Evolutionary conservation across 2,888 invertebrate genomes (phyloP).

Genomic region (Heliconius hortense): DNA sequence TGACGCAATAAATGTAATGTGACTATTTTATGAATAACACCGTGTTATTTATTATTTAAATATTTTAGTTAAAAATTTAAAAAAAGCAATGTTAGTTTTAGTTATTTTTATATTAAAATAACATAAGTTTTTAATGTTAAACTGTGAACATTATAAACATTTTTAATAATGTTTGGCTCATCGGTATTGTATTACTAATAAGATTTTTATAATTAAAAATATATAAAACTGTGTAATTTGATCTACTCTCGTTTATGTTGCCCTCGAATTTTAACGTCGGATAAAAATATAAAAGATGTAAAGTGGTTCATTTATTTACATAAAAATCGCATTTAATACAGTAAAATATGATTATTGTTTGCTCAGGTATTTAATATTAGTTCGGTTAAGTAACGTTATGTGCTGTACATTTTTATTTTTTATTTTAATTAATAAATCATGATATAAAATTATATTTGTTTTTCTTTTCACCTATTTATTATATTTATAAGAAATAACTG

Average conservation of each 20-base stretch:
- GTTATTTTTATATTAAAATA: slow-evolving; percentile 33
- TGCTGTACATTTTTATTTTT: slow-evolving; percentile 59
- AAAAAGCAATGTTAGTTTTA: slow-evolving; percentile 44
- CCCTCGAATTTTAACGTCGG: slow-evolving; percentile 12
- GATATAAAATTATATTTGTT: slow-evolving; percentile 45
- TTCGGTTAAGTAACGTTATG: slow-evolving; percentile 42
- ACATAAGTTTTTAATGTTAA: slow-evolving; percentile 14
- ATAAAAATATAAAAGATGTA: slow-evolving; percentile 1
- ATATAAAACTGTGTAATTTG: slow-evolving; percentile 10
- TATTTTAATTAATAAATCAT: slow-evolving; percentile 65
- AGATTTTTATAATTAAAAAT: slow-evolving; percentile 14
- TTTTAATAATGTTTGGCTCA: slow-evolving; percentile 2
- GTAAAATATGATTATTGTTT: slow-evolving; percentile 33
- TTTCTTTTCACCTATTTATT: slow-evolving; percentile 20
- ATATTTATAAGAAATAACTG: too few species aligned
- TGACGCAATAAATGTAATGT: slow-evolving; percentile 45
- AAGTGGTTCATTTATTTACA: slow-evolving; percentile 5
- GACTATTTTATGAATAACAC: slow-evolving; percentile 63
- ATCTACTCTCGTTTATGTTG: slow-evolving; percentile 9
- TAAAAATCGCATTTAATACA: slow-evolving; percentile 25
- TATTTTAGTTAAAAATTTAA: slow-evolving; percentile 43
- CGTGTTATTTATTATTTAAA: slow-evolving; percentile 79
- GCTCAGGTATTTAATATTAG: slow-evolving; percentile 41
- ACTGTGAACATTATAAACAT: slow-evolving; percentile 22
- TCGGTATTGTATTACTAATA: slow-evolving; percentile 18